phyloP scores from a whole-genome alignment of 2,113 vertebrate species.

The Opisthocomus hoazin region DNA sequence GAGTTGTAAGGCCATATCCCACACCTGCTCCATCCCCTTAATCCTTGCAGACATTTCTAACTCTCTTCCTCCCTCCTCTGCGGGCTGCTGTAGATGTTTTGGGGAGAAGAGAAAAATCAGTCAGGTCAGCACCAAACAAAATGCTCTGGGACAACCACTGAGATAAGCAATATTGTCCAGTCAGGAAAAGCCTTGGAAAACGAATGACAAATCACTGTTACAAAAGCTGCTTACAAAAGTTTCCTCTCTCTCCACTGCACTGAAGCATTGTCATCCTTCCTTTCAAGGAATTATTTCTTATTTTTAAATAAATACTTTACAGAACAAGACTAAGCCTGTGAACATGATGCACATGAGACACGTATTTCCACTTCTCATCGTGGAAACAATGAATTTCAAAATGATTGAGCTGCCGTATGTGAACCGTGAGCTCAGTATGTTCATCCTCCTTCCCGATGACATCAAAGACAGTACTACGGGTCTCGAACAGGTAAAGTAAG shows the following conservation, averaged over 20 bases:
- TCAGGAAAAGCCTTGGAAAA: neutral
- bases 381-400: slow-evolving; percentile 65
- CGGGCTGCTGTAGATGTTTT: neutral
- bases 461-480: slow-evolving; percentile 67
- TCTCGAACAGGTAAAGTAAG: slow-evolving; percentile 76
- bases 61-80: neutral
- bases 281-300: neutral
- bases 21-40: neutral
- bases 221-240: neutral
- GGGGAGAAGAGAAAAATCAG: neutral
- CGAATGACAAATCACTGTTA: neutral
- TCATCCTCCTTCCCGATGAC: slow-evolving; percentile 78
- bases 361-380: slow-evolving; percentile 59
- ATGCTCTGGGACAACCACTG: neutral
- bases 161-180: neutral
- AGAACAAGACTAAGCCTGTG: slow-evolving; percentile 79
- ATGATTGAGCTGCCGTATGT: slow-evolving; percentile 81
- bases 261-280: neutral
- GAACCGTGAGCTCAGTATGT: slow-evolving; percentile 81
- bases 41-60: neutral
- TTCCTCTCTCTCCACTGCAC: neutral
- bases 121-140: neutral
- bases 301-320: neutral
- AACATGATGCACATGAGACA: slow-evolving; percentile 77
- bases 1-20: neutral